A percentile compares a stretch with the other conserved stretches of the same genome.
Evolutionary conservation across 2,797 vertebrate species (phyloP).

Genomic region (Aulostomus chinensis): DNA sequence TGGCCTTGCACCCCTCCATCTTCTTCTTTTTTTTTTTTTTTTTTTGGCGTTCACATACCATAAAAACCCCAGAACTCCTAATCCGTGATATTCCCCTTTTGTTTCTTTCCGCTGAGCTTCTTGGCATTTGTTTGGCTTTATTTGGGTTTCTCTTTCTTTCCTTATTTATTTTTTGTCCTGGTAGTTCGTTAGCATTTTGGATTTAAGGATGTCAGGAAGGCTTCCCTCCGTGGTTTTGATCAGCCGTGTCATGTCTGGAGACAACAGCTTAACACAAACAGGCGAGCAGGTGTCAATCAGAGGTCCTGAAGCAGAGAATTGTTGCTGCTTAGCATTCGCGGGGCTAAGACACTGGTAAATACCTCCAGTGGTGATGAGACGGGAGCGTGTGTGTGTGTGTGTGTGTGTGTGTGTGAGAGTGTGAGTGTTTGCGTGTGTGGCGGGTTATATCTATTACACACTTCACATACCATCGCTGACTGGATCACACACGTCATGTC

Average conservation of each 20-base stretch:
- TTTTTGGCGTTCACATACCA: no score
- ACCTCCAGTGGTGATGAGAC: slow-evolving; percentile 59
- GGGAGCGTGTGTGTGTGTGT: slow-evolving; percentile 22
- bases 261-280: slow-evolving; percentile 80
- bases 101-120: slow-evolving; percentile 32
- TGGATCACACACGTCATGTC: slow-evolving; percentile 38
- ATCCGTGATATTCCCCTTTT: slow-evolving; percentile 33
- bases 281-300: slow-evolving; percentile 81
- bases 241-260: slow-evolving; percentile 78
- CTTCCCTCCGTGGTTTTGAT: slow-evolving; percentile 54
- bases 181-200: slow-evolving; percentile 58
- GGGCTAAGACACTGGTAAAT: slow-evolving; percentile 75
- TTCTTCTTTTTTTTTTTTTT: no score
- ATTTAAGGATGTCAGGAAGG: slow-evolving; percentile 62
- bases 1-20: slow-evolving; percentile 4
- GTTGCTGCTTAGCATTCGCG: slow-evolving; percentile 74
- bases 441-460: slow-evolving; percentile 40
- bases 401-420: slow-evolving; percentile 19
- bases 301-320: slow-evolving; percentile 73
- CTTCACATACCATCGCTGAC: slow-evolving; percentile 34
- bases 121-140: slow-evolving; percentile 41
- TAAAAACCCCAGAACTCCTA: no score
- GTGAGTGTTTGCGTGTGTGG: slow-evolving; percentile 2
- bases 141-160: slow-evolving; percentile 19
- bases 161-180: slow-evolving; percentile 14